phyloP scores from a whole-genome alignment of 2,888 invertebrate species.

The Pyrrhia umbra region DNA sequence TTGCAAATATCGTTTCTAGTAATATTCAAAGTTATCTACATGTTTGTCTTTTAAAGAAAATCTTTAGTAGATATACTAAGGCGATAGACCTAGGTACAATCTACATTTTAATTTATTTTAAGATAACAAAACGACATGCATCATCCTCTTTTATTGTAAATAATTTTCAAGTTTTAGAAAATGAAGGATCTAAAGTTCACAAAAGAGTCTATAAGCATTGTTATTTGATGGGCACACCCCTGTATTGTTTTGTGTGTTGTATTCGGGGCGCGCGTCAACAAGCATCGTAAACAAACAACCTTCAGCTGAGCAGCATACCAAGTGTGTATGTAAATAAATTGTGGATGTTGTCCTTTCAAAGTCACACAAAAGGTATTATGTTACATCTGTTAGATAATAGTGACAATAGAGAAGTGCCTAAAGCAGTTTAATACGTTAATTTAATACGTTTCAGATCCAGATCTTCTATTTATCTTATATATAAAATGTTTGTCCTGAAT shows the following conservation, averaged over 20 bases:
- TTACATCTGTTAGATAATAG: constrained; percentile 17
- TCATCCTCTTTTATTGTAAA: neutral
- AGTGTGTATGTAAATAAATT: constrained; percentile 63
- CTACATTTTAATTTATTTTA: too few relatives aligned
- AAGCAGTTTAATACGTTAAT: too few relatives aligned
- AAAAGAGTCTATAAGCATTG: neutral
- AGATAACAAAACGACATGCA: too few relatives aligned
- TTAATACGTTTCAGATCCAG: too few relatives aligned
- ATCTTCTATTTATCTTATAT: too few relatives aligned
- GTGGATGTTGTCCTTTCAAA: constrained; percentile 66
- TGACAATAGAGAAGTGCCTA: too few relatives aligned
- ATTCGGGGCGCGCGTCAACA: constrained; percentile 81
- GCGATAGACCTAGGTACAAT: too few relatives aligned
- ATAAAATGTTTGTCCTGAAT: too few relatives aligned
- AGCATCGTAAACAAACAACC: constrained; percentile 82
- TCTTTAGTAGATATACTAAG: too few relatives aligned
- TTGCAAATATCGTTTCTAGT: too few relatives aligned
- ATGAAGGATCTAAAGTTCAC: neutral
- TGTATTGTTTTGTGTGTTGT: constrained; percentile 46
- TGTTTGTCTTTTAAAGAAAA: too few relatives aligned
- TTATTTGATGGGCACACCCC: constrained; percentile 28
- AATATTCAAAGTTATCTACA: too few relatives aligned
- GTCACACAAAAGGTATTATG: constrained; percentile 26
- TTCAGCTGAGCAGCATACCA: constrained; percentile 75
- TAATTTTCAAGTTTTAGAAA: neutral